phyloP scores from a whole-genome alignment of 2,888 invertebrate genomes.

The Callyntrura sp. region DNA sequence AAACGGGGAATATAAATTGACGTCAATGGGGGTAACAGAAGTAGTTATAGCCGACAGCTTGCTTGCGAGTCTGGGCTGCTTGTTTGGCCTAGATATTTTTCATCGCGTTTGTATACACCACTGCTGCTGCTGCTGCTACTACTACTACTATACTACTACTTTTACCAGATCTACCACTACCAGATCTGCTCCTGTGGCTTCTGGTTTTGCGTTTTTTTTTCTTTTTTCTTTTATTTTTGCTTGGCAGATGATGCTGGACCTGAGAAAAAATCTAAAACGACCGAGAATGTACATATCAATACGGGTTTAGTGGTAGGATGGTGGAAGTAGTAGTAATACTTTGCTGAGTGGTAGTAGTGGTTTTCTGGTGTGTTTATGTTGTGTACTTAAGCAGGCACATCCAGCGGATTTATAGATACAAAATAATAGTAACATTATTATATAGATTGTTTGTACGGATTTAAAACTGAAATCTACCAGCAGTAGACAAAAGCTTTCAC shows the following conservation, averaged over 20 bases:
- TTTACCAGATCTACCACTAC: no score
- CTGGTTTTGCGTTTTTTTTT: slow-evolving; percentile 27
- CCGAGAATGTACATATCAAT: slow-evolving; percentile 30
- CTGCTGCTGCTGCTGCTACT: slow-evolving; percentile 18
- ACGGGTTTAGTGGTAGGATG: neutral
- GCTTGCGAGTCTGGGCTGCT: slow-evolving; percentile 15
- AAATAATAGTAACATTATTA: neutral
- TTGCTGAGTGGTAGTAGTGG: neutral
- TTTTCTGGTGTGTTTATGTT: slow-evolving; percentile 8
- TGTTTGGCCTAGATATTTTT: slow-evolving; percentile 73
- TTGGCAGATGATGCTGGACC: slow-evolving; percentile 14
- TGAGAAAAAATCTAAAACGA: slow-evolving; percentile 36
- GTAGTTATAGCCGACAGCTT: slow-evolving; percentile 71
- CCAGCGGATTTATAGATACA: slow-evolving; percentile 24
- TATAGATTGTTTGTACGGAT: slow-evolving; percentile 60
- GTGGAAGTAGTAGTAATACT: neutral
- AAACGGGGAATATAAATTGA: slow-evolving; percentile 75
- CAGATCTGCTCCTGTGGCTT: no score
- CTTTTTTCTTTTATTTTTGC: slow-evolving; percentile 35
- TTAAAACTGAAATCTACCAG: slow-evolving; percentile 20
- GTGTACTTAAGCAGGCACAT: slow-evolving; percentile 30
- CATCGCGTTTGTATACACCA: no score
- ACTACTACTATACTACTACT: neutral
- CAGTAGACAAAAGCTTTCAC: slow-evolving; percentile 1
- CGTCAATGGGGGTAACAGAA: slow-evolving; percentile 72